Evolutionary conservation across 2,113 vertebrate species (phyloP).

Genomic region (Sander vitreus): DNA sequence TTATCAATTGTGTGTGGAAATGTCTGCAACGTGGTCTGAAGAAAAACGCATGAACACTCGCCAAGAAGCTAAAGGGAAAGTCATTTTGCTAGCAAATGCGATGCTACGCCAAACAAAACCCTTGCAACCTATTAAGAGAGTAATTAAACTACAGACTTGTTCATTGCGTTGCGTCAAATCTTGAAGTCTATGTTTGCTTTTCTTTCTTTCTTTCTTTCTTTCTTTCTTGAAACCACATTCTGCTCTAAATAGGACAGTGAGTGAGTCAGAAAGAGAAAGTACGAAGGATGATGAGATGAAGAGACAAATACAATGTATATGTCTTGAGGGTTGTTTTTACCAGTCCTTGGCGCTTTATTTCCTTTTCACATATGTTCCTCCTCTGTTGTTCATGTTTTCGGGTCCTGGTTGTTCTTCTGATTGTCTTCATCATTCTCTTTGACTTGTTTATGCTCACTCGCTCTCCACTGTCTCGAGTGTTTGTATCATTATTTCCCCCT

Average conservation of each 20-base stretch:
- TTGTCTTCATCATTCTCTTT: slow-evolving; percentile 48
- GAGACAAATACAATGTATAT: slow-evolving; percentile 62
- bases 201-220: slow-evolving; percentile 32
- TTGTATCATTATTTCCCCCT: slow-evolving; percentile 49
- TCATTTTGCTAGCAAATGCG: neutral
- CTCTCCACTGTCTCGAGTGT: slow-evolving; percentile 15
- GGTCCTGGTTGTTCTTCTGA: slow-evolving; percentile 24
- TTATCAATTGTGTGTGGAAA: neutral
- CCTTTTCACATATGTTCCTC: slow-evolving; percentile 56
- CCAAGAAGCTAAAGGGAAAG: neutral
- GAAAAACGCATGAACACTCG: neutral
- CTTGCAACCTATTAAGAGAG: no score
- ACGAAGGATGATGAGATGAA: slow-evolving; percentile 48
- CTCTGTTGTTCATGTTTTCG: slow-evolving; percentile 48
- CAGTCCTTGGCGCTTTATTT: slow-evolving; percentile 60
- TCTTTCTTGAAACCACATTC: slow-evolving; percentile 62
- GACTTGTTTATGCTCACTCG: slow-evolving; percentile 22
- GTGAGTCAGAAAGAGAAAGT: slow-evolving; percentile 65
- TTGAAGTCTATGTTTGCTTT: neutral
- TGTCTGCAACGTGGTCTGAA: neutral
- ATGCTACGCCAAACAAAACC: neutral
- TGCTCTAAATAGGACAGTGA: slow-evolving; percentile 71
- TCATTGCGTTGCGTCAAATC: slow-evolving; percentile 1
- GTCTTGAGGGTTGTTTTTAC: slow-evolving; percentile 60
- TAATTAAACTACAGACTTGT: neutral